Base-by-base conservation (phyloP, 30 jellyfish, hydroid and myxozoan genomes). In the Pseudorhiza aurosa region DNA sequence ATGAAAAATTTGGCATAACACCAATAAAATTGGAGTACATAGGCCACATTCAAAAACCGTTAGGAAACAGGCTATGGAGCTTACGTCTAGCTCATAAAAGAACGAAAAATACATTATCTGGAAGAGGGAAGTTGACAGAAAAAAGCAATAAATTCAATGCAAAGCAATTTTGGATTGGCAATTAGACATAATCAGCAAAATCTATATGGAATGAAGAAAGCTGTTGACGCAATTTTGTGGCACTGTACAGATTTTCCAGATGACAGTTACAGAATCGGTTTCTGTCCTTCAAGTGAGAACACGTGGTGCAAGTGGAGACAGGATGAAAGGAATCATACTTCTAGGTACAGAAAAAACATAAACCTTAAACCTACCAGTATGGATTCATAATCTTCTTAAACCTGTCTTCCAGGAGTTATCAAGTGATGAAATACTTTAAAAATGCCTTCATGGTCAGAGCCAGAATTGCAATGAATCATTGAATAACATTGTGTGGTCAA, bases 131-230 rank as follows among this genome's bases (percentile, higher is more conserved):
- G 50, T 39, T 39, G 12, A 39, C 88, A 15, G 80, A 58, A 14
- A n/a, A 39, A 25, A 51, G 65, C 32, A 3, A 58, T 56, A 9
- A 75, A 53, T 36, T 36, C 76, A 33, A 9, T 75, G 77, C 88
- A 75, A 42, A 75, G 31, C 39, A 46, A 14, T 40, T 80, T 18
- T 80, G 85, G 85, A 26, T 43, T 80, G 72, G 90, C 90, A 14
- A 64, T 58, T 14, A 40, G 90, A 12, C 58, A 49, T 43, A 67
- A 81, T 53, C 39, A n/a, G 22, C 57, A 57, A 11, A 32, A 81
- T n/a, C 40, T 82, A 22, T 82, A 65, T 55, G 47, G 44, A 31
- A 82, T 80, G 92, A 80, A 80, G 64, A 80, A 43, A 53, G 85
- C 85, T 36, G 65, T 80, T 37, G 72, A 58, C 19, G 92, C 92